phyloP scores from a whole-genome alignment of 2,888 invertebrate genomes.

The Idaea straminata region DNA sequence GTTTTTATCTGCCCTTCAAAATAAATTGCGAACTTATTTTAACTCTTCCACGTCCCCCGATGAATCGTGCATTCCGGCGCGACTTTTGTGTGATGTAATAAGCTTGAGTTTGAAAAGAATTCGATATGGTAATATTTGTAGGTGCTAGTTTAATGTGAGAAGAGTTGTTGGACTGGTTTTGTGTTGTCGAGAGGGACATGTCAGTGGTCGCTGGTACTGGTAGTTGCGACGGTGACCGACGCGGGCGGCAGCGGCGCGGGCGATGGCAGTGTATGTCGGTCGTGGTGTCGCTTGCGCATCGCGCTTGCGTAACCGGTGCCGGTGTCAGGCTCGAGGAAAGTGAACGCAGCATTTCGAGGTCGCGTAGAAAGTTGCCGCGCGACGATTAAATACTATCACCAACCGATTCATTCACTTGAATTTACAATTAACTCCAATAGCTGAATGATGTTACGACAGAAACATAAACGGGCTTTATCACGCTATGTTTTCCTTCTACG shows the following conservation, averaged over 20 bases:
- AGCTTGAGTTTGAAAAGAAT: constrained; percentile 37
- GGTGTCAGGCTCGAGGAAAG: constrained; percentile 75
- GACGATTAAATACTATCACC: constrained; percentile 36
- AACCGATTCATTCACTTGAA: constrained; percentile 36
- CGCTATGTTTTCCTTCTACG: constrained; percentile 40
- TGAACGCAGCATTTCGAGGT: constrained; percentile 79
- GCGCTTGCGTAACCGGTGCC: constrained; percentile 76
- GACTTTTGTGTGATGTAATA: constrained; percentile 48
- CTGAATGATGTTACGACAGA: constrained; percentile 31
- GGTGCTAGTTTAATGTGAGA: constrained; percentile 36
- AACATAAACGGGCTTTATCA: constrained; percentile 33
- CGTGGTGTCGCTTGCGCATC: constrained; percentile 48
- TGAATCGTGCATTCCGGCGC: constrained; percentile 21
- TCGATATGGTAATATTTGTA: constrained; percentile 40
- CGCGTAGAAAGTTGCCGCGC: constrained; percentile 75
- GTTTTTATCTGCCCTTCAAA: constrained; percentile 74
- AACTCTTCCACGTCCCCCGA: constrained; percentile 48
- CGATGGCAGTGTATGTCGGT: constrained; percentile 60
- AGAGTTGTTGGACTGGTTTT: constrained; percentile 42
- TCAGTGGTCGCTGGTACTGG: constrained; percentile 8
- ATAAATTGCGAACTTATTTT: constrained; percentile 71
- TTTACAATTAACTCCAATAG: constrained; percentile 22
- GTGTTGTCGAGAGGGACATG: constrained; percentile 34
- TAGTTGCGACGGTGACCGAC: neutral
- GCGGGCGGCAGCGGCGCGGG: constrained; percentile 20